phyloP scores from a whole-genome alignment of 2,888 invertebrate species.

The Tethea ocularis region DNA sequence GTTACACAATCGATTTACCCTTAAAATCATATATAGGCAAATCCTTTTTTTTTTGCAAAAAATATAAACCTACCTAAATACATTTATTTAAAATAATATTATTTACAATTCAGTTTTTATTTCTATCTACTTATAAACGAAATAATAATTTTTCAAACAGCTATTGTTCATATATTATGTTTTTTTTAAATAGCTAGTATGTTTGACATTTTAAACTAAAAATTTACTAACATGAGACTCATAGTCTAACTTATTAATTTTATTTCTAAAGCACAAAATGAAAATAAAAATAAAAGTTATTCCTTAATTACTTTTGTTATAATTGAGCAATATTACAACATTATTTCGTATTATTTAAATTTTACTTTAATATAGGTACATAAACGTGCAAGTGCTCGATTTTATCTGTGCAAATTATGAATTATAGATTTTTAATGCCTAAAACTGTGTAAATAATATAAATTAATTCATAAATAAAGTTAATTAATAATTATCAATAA shows the following conservation, averaged over 20 bases:
- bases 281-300: neutral
- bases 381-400: neutral
- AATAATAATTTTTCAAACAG: neutral
- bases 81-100: neutral
- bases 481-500: too few relatives aligned
- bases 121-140: neutral
- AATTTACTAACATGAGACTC: neutral
- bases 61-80: neutral
- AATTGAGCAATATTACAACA: slow-evolving; percentile 1
- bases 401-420: neutral
- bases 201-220: neutral
- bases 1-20: slow-evolving; percentile 44
- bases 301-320: neutral
- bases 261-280: neutral
- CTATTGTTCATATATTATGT: neutral
- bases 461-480: too few relatives aligned
- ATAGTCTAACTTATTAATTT: neutral
- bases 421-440: neutral
- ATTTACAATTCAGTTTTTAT: neutral
- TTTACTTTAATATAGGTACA: too few relatives aligned
- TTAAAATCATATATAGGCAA: neutral
- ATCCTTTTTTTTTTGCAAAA: neutral
- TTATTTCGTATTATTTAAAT: slow-evolving; percentile 1
- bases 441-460: too few relatives aligned
- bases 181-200: neutral